Conservation (phyloP, 2,888 invertebrate species). For the Clusia tigrina region DNA sequence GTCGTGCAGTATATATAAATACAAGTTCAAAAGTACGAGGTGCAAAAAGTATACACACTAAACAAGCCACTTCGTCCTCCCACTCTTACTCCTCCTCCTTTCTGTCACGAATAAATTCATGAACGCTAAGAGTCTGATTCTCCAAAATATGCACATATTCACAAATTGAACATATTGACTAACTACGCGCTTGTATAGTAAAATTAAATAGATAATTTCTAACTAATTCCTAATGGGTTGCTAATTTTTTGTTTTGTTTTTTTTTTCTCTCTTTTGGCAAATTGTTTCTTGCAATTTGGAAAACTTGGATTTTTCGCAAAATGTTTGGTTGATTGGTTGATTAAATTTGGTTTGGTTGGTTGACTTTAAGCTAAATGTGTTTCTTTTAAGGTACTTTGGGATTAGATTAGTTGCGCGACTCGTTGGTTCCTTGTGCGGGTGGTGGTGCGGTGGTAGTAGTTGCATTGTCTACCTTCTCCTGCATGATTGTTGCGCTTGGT, state of each 20-base stretch:
- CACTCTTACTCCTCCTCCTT: too few relatives aligned
- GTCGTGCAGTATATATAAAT: constrained; percentile 1
- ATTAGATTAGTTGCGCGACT: constrained; percentile 20
- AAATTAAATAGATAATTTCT: too few relatives aligned
- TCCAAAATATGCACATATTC: neutral
- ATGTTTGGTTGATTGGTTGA: too few relatives aligned
- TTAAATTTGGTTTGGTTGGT: constrained; percentile 40
- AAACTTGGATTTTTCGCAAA: constrained; percentile 50
- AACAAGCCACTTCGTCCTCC: neutral
- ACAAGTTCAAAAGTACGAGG: neutral
- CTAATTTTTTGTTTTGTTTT: neutral
- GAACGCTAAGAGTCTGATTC: too few relatives aligned
- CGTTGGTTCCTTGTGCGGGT: neutral
- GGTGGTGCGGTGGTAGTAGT: neutral
- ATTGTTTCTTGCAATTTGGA: constrained; percentile 48
- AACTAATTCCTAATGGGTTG: too few relatives aligned
- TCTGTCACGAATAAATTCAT: too few relatives aligned
- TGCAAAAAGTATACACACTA: constrained; percentile 2
- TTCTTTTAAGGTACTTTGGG: constrained; percentile 30
- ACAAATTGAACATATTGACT: neutral
- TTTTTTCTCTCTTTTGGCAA: constrained; percentile 36
- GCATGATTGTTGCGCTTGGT: neutral
- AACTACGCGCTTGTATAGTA: neutral
- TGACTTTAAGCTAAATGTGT: constrained; percentile 36
- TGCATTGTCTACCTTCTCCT: neutral